Evolutionary conservation across 2,113 vertebrate genomes (phyloP), one percentile per base, ranked within the genome.

Genomic region (Aspidoscelis tigris): DNA sequence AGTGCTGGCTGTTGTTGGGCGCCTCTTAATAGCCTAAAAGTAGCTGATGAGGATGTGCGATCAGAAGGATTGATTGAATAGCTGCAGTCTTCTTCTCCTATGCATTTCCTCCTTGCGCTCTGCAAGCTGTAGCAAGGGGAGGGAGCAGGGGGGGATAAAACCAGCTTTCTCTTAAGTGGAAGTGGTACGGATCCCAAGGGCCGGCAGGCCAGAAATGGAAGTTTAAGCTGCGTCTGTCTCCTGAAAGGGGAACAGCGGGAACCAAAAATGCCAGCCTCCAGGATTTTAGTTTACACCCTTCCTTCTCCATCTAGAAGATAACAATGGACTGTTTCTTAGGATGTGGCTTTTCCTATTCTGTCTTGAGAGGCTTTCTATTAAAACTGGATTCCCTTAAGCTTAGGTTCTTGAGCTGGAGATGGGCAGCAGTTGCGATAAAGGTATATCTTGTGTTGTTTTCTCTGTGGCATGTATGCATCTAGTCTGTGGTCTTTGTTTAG

Each of bases 391-490:
- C 86, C 89, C 93, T 85, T 94, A 90, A 95, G 92, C 92, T 64
- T 95, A 95, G 90, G 91, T 89, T 88, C 87, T 93, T 94, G 94
- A 94, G 93, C 93, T 91, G 93, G 97, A 97, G 96, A 99, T 99
- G 98, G 98, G 98, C 95, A 98, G 97, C 98, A 98, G 96, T 96
- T 99, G 98, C 91, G 97, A 98, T 94, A 97, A 98, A 99, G 98
- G 98, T 99, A 99, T 95, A 93, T 69, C 84, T 33, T 92, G 18
- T 86, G 76, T 91, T 78, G 86, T 76, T 91, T 69, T 92, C 75
- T 88, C 24, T 91, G 14, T 76, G 84, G 81, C 83, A 33, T 88
- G 85, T 70, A 7, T 83, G 24, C 87, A 71, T 55, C 7, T 39
- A 78, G 47, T 61, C 70, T 58, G 5, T 91, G 76, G 84, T 91